phyloP scores from a whole-genome alignment of 2,797 vertebrate genomes.

The Tauraco hartlaubi region DNA sequence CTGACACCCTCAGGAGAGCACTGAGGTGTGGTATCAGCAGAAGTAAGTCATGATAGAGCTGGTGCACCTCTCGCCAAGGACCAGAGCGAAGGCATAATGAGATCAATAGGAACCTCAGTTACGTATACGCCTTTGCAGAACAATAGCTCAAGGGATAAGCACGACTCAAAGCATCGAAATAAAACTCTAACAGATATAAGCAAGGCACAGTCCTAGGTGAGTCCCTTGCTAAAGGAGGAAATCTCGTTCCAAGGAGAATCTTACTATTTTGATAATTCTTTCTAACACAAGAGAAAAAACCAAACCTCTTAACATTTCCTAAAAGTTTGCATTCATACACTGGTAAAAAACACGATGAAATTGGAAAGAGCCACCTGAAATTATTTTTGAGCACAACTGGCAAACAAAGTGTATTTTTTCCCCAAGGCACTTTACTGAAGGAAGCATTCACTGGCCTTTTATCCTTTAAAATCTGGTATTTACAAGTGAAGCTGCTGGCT shows the following conservation, averaged over 20 bases:
- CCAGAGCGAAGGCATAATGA: background rate
- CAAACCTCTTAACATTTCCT: background rate
- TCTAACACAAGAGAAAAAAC: background rate
- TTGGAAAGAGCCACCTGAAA: constrained; percentile 7
- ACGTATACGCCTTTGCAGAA: background rate
- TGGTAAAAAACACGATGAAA: background rate
- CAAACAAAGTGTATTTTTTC: background rate
- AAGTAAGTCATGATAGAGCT: background rate
- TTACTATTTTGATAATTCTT: background rate
- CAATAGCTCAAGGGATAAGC: background rate
- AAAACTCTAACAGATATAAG: background rate
- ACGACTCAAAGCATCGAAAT: background rate
- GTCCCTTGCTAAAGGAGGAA: background rate
- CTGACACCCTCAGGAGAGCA: background rate
- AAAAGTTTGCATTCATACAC: background rate
- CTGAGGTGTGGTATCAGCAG: background rate
- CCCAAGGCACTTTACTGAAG: constrained; percentile 43
- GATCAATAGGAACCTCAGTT: background rate
- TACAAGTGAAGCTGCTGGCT: constrained; percentile 67
- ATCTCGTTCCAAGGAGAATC: background rate
- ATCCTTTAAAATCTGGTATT: constrained; percentile 70
- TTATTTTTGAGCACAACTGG: background rate
- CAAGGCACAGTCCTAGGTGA: background rate
- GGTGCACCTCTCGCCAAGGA: accelerated
- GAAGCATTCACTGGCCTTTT: constrained; percentile 55